These are phyloP conservation scores for Procambarus virginalis DNA, from an alignment of 1,140 invertebrate genomes.

Conservation along the genomic window DNA sequence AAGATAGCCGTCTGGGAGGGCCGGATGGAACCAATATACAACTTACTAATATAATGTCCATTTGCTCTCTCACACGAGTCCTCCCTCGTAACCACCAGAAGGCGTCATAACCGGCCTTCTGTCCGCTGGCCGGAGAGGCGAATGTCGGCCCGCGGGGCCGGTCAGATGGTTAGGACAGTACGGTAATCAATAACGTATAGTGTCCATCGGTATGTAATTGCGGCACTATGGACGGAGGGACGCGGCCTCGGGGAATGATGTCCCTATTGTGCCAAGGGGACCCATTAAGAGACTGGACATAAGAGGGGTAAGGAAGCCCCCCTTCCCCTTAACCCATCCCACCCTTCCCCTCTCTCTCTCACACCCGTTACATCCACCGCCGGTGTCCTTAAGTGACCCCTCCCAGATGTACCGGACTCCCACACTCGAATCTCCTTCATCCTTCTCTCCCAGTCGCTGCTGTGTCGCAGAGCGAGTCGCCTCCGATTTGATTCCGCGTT, in stretches of 20 bases:
- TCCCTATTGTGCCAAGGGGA: constrained; percentile 59
- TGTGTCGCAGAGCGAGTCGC: no score
- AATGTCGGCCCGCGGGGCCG: not conserved
- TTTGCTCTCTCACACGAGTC: constrained; percentile 28
- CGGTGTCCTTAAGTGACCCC: not conserved
- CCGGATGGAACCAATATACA: constrained; percentile 34
- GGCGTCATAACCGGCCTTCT: constrained; percentile 2
- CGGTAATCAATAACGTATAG: constrained; percentile 58
- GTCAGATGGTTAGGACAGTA: constrained; percentile 6
- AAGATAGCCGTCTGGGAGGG: constrained; percentile 13
- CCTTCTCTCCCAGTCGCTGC: no score
- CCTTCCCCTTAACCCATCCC: no score
- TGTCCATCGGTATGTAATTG: constrained; percentile 67
- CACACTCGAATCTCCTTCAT: no score
- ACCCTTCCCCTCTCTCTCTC: not conserved
- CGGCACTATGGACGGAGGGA: constrained; percentile 41
- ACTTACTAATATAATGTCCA: constrained; percentile 62
- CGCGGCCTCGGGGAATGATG: constrained; percentile 52
- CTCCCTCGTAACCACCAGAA: not conserved
- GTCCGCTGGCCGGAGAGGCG: not conserved
- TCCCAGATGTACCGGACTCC: no score
- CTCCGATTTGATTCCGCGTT: no score
- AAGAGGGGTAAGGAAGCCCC: not conserved
- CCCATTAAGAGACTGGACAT: constrained; percentile 63
- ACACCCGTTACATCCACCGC: not conserved